Percentiles rank a stretch among this genome's conserved stretches.
These are phyloP conservation scores for Lepidochrysops patricia DNA, from an alignment of 2,888 invertebrate species.

Conservation along the genomic window DNA sequence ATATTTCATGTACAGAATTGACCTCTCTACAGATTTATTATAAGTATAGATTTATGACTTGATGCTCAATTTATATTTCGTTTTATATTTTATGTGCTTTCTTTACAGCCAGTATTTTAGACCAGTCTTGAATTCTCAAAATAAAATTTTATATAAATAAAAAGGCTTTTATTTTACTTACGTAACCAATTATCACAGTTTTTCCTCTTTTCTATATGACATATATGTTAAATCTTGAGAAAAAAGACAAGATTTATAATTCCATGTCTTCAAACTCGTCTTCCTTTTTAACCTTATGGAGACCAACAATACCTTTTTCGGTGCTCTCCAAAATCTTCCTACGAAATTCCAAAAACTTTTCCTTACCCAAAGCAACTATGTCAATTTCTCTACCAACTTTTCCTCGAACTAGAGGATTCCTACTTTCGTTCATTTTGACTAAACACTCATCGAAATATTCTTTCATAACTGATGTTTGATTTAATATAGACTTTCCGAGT, in stretches of 20 bases:
- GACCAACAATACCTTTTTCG: slow-evolving; percentile 29
- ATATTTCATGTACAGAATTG: too few species aligned
- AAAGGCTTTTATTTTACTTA: not conserved
- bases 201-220: not conserved
- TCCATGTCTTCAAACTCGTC: slow-evolving; percentile 27
- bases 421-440: slow-evolving; percentile 47
- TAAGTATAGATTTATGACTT: not conserved
- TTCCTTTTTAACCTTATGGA: slow-evolving; percentile 15
- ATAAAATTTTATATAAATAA: not conserved
- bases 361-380: slow-evolving; percentile 40
- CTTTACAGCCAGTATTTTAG: slow-evolving; percentile 39
- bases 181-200: not conserved
- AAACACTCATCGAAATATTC: slow-evolving; percentile 48
- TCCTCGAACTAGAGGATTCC: slow-evolving; percentile 29
- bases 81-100: slow-evolving; percentile 23
- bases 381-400: slow-evolving; percentile 49
- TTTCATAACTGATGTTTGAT: slow-evolving; percentile 36
- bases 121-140: slow-evolving; percentile 15
- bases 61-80: not conserved
- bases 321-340: slow-evolving; percentile 36
- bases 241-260: slow-evolving; percentile 30
- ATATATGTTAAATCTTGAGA: too few species aligned
- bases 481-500: slow-evolving; percentile 38
- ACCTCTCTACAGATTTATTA: too few species aligned
- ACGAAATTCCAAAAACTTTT: slow-evolving; percentile 36